These are phyloP conservation scores for Scaptomyza flava DNA, from an alignment of 2,888 invertebrate genomes.

Conservation along the genomic window DNA sequence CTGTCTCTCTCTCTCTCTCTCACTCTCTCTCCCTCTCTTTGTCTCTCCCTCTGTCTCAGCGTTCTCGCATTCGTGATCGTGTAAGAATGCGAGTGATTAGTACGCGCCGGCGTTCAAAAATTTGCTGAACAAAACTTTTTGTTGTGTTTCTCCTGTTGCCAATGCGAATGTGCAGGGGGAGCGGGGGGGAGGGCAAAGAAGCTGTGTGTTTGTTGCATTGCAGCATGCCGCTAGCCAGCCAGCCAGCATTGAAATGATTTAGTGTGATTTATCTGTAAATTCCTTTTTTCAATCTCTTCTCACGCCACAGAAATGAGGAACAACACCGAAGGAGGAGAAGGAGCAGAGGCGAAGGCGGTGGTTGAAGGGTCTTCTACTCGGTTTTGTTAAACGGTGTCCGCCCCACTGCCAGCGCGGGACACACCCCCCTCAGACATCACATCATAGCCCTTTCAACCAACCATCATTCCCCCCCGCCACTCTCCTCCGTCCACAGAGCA, in stretches of 20 bases:
- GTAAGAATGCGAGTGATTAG: conserved; percentile 81
- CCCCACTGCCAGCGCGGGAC: conserved; percentile 44
- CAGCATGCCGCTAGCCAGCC: conserved; percentile 51
- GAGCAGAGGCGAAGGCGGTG: too few relatives aligned
- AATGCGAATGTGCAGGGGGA: too few relatives aligned
- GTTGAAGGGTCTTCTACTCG: conserved; percentile 51
- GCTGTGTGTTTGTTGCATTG: conserved; percentile 24
- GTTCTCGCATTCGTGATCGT: conserved; percentile 61
- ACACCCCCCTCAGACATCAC: conserved; percentile 2
- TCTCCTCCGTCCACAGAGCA: neutral
- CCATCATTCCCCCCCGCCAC: neutral
- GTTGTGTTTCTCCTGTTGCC: too few relatives aligned
- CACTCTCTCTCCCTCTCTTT: neutral
- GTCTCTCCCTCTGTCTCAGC: too few relatives aligned
- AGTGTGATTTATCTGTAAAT: conserved; percentile 82
- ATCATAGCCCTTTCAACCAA: too few relatives aligned
- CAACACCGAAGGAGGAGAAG: neutral
- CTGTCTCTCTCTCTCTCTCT: neutral
- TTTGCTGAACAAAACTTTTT: conserved; percentile 27
- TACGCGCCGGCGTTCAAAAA: conserved; percentile 79
- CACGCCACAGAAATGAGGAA: conserved; percentile 66
- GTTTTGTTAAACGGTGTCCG: conserved; percentile 52
- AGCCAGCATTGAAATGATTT: conserved; percentile 77
- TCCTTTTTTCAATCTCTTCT: conserved; percentile 82
- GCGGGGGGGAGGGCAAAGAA: too few relatives aligned